These are phyloP conservation scores for Phrynocephalus versicolor DNA, from an alignment of 2,113 vertebrate species.

Conservation along the genomic window DNA sequence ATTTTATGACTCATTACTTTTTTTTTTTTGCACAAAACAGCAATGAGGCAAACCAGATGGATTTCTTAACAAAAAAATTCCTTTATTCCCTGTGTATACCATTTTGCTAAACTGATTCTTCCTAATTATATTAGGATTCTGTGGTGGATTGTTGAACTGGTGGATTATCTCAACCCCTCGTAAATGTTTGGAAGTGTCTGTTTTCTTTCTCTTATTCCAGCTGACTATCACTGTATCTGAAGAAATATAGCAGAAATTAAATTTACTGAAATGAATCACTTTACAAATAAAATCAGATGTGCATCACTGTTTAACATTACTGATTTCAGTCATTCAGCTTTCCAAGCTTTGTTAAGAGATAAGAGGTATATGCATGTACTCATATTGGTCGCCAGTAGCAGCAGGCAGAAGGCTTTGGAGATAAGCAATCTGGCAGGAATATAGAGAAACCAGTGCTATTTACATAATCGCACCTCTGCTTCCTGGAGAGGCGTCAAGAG, in stretches of 20 bases:
- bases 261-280: constrained; percentile 81
- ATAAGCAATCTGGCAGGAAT: constrained; percentile 82
- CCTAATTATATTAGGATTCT: constrained; percentile 55
- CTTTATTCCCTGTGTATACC: constrained; percentile 55
- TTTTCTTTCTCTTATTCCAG: constrained; percentile 69
- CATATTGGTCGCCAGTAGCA: constrained; percentile 78
- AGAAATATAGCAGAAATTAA: constrained; percentile 76
- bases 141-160: constrained; percentile 47
- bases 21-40: constrained; percentile 31
- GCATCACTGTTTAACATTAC: constrained; percentile 77
- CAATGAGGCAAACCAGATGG: constrained; percentile 15
- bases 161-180: constrained; percentile 66
- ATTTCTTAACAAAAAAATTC: constrained; percentile 58
- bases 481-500: constrained; percentile 83
- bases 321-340: constrained; percentile 72
- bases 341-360: constrained; percentile 82
- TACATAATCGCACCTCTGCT: constrained; percentile 82
- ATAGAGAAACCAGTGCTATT: constrained; percentile 72
- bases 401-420: constrained; percentile 84
- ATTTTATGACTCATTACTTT: constrained; percentile 46
- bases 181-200: constrained; percentile 72
- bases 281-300: constrained; percentile 80
- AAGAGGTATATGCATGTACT: constrained; percentile 75
- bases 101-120: constrained; percentile 48
- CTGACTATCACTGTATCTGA: constrained; percentile 82